These are phyloP conservation scores for Delphinus delphis DNA, from an alignment of 2,113 vertebrate species.

Conservation along the genomic window DNA sequence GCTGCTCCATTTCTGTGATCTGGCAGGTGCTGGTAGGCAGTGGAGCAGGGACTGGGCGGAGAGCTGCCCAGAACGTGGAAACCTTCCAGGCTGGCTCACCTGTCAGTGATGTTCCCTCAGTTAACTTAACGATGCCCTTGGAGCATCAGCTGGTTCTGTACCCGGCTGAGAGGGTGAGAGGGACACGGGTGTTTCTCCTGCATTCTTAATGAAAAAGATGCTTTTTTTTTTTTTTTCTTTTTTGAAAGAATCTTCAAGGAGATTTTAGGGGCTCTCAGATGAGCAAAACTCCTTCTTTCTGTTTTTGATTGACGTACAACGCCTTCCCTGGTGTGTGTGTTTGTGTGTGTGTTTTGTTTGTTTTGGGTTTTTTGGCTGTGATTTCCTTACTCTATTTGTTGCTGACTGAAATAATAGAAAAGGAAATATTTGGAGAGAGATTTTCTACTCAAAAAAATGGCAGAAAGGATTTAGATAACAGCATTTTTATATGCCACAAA, in stretches of 20 bases:
- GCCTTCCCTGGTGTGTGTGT: background rate
- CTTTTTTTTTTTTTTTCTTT: background rate
- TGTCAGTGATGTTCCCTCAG: background rate
- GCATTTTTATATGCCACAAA: background rate
- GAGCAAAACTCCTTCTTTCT: background rate
- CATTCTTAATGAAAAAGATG: background rate
- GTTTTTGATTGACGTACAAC: background rate
- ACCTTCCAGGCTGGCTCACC: background rate
- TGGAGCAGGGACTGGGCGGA: background rate
- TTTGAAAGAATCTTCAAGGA: background rate
- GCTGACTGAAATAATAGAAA: background rate
- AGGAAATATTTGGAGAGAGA: conserved; percentile 11
- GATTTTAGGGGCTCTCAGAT: background rate
- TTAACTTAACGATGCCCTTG: conserved; percentile 8
- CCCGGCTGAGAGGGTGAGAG: background rate
- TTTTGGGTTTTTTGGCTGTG: background rate
- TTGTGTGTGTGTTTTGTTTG: background rate
- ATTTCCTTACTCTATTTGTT: background rate
- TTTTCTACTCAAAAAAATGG: background rate
- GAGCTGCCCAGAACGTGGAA: background rate
- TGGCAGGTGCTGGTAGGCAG: background rate
- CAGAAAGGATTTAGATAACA: background rate
- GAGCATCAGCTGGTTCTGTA: background rate
- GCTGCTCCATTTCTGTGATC: background rate
- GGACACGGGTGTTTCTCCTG: background rate